Evolutionary conservation across 1,140 invertebrate genomes (phyloP), one percentile per base, ranked within the genome.

Genomic region (Mya arenaria): DNA sequence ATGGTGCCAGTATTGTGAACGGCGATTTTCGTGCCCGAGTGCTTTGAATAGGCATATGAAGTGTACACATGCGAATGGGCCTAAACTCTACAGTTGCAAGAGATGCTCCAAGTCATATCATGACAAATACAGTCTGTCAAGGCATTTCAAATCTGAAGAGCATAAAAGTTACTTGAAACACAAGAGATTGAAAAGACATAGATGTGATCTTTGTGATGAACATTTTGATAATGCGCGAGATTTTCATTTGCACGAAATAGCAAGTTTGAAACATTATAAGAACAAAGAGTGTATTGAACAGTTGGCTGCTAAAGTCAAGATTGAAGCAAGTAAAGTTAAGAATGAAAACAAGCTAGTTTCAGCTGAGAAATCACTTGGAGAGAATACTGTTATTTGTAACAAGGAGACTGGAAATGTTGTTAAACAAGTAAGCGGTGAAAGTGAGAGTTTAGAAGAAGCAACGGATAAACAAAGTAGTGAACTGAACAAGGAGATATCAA

Each of bases 31-130:
- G 17, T 84, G 68, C 17, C 66, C 30, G 19, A 86, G 83, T 48
- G 82, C 86, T 13, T 77, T 90, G 13, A 68, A 71, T 28, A 63
- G 88, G 25, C 89, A 90, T 39, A 83, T 85, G 32, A 73, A 77
- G 30, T 55, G 87, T 13, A 68, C 58, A 13, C 89, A 90, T 60
- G 69, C 58, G 3, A 75, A 77, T 37, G 81, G 85, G 60, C 84
- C n/a, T n/a, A n/a, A 75, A 41, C 85, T 80, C 15, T 88, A 62
- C 41, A 69, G 69, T 37, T 90, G 89, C 71, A 68, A 85, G 25
- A 13, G 75, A 17, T 90, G 89, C 63, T 74, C 83, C 19, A 87
- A 82, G 36, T 65, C 32, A 1, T 87, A 86, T 60, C 48, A 55
- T 28, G 86, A 85, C 25, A 86, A 81, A 69, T 72, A 85, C 52